Percentiles rank a stretch among this genome's conserved stretches.
Evolutionary conservation across 35 echinoderm and acorn worm genomes (phyloP).

Genomic region (Stichopus chloronotus): DNA sequence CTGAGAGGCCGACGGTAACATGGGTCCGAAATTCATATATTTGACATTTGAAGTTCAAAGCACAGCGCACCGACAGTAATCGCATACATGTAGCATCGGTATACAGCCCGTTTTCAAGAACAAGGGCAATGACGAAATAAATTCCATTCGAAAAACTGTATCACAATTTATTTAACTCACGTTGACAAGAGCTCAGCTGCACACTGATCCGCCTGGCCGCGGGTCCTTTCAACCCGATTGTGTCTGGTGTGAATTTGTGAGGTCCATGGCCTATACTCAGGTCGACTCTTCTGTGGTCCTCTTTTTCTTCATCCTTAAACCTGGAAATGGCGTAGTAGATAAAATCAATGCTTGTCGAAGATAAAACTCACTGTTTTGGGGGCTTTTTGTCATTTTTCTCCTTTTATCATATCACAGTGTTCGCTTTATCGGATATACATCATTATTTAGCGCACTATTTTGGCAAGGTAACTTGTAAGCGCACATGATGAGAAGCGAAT

Average conservation of each 20-base stretch:
- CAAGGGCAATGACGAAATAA: no score
- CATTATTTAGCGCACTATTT: no score
- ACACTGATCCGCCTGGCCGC: conserved; percentile 78
- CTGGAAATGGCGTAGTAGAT: not conserved
- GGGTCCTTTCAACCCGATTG: conserved; percentile 82
- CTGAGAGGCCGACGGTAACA: no score
- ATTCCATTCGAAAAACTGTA: no score
- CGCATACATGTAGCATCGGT: no score
- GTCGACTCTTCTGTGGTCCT: conserved; percentile 61
- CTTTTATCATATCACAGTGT: not conserved
- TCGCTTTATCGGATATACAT: not conserved
- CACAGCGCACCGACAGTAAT: no score
- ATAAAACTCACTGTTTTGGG: not conserved
- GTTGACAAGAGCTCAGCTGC: conserved; percentile 81
- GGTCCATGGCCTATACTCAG: conserved; percentile 50
- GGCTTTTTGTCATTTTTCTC: not conserved
- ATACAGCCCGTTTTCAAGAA: no score
- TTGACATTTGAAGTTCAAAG: no score
- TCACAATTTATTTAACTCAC: conserved; percentile 50
- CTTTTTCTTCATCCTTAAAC: conserved; percentile 49
- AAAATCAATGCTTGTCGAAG: not conserved
- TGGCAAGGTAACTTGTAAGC: no score
- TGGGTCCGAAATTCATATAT: no score
- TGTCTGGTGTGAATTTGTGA: conserved; percentile 63
- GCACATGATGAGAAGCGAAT: no score